Conservation (phyloP, 1,140 invertebrate genomes). For the Harpegnathos saltator region DNA sequence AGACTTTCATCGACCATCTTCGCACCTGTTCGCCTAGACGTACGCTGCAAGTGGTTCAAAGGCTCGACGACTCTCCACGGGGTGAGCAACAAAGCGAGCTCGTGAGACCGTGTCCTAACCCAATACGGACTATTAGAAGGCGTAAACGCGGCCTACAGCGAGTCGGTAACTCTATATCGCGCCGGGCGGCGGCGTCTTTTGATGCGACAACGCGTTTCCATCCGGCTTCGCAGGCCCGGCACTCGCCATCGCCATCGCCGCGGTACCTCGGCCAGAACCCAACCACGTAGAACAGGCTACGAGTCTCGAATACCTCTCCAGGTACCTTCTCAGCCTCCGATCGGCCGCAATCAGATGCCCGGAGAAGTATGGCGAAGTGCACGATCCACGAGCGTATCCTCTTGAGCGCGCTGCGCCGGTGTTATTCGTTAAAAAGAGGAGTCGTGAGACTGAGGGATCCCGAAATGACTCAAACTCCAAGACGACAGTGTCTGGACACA, state of each 20-base stretch:
- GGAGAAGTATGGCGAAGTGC: conserved; percentile 30
- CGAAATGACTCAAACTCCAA: too few species aligned
- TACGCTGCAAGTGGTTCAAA: conserved; percentile 55
- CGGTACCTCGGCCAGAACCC: conserved; percentile 71
- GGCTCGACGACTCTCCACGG: conserved; percentile 15
- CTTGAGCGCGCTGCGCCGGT: not conserved
- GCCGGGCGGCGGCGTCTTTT: conserved; percentile 81
- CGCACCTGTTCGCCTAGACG: conserved; percentile 62
- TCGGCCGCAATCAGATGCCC: conserved; percentile 73
- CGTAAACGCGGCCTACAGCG: conserved; percentile 79
- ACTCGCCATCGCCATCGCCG: conserved; percentile 73
- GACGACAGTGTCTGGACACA: too few species aligned
- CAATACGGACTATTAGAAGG: conserved; percentile 82
- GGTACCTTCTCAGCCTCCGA: conserved; percentile 76
- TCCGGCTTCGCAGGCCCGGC: conserved; percentile 71
- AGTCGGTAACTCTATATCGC: conserved; percentile 83
- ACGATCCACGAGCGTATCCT: not conserved
- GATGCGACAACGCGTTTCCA: conserved; percentile 75
- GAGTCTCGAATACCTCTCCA: conserved; percentile 83
- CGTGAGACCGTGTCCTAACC: conserved; percentile 74
- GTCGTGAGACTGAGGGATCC: too few species aligned
- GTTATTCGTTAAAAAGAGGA: not conserved
- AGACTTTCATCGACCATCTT: not conserved
- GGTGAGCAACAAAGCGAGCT: conserved; percentile 66
- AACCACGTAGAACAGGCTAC: conserved; percentile 82